Evolutionary conservation across 2,113 vertebrate species (phyloP).

Genomic region (Protobothrops mucrosquamatus): DNA sequence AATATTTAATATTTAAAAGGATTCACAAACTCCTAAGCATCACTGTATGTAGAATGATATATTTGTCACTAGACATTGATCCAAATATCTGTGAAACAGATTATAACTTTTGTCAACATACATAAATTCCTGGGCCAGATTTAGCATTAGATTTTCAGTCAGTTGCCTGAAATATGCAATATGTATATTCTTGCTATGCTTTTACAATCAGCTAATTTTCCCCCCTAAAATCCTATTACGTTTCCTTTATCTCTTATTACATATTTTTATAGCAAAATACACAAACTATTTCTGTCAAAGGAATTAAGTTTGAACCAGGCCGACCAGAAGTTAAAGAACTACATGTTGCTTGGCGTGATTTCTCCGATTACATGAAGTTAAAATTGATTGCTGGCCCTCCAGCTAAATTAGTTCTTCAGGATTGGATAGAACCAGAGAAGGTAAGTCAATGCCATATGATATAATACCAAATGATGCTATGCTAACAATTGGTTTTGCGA

Average conservation of each 20-base stretch:
- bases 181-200: neutral
- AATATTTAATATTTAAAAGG: neutral
- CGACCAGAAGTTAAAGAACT: conserved; percentile 78
- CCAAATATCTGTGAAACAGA: neutral
- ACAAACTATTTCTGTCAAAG: conserved; percentile 71
- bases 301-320: conserved; percentile 76
- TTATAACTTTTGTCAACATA: neutral
- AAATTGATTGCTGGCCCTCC: conserved; percentile 80
- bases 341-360: conserved; percentile 78
- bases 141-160: neutral
- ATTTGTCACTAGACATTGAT: neutral
- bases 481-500: neutral
- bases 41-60: neutral
- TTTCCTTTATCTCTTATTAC: neutral
- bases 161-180: neutral
- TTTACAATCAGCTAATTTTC: neutral
- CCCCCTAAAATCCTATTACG: neutral
- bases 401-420: conserved; percentile 73
- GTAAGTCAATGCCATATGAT: conserved; percentile 51
- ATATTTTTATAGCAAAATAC: conserved; percentile 72
- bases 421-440: conserved; percentile 72
- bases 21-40: neutral
- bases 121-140: neutral
- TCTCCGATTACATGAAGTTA: conserved; percentile 72
- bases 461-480: rapidly evolving